Base-by-base conservation (phyloP, 2,797 vertebrate genomes). In the Sebastes dallii region DNA sequence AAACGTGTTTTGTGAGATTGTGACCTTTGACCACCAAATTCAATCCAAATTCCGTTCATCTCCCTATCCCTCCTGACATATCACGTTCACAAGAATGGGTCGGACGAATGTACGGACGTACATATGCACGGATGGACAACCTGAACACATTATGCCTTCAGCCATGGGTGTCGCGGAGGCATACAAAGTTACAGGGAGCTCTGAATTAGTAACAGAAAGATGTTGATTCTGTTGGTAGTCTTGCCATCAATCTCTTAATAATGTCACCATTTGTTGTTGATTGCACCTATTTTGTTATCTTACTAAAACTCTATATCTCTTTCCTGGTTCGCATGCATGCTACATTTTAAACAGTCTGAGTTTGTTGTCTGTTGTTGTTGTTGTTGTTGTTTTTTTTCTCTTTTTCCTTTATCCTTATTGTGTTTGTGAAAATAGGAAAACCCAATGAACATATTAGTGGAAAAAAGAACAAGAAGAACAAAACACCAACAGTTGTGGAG, bases 151-250 rank as follows among this genome's bases (percentile, higher is more conserved):
- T n/a, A 54, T 22, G 20, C 20, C 50, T 54, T n/a, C 9, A 9
- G 20, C 3, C 20, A n/a, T n/a, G 9, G 20, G 20, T 54, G 46
- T 50, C 46, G 3, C 42, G 7, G 50, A 52, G 50, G 50, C 50
- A 9, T 54, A 22, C 30, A 39, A 65, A 46, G 7, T 8, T 11
- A 34, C 24, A 67, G 32, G 14, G 4, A 84, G 36, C 54, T 67
- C 8, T 39, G 61, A 73, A 27, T 83, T 36, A 75, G 32, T 52
- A 69, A 13, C 46, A 72, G 68, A 69, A 82, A 70, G 50, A 24
- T 67, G 18, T 39, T 80, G 75, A 83, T 78, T 80, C 52, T 29
- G 12, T 52, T 16, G 32, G 30, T 66, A 62, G 50, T 73, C 27
- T 71, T 54, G 30, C 16, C 36, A 62, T 71, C 54, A 62, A 25